phyloP scores from a whole-genome alignment of 2,797 vertebrate species.

The Gambusia yucatana region DNA sequence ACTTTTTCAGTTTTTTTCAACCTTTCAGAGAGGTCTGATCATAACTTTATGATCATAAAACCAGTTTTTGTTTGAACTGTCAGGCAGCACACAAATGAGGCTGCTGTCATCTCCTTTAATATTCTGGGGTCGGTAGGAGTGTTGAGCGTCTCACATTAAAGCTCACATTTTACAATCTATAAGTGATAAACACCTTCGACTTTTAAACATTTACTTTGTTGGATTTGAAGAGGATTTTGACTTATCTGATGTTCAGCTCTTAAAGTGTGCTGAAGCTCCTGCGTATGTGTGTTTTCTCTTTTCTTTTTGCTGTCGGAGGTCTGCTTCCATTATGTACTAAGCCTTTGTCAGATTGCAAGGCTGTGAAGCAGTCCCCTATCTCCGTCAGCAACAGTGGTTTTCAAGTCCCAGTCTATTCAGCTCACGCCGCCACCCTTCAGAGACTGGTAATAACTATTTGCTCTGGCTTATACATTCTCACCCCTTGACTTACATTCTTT shows the following conservation, averaged over 20 bases:
- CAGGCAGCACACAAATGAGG: not conserved
- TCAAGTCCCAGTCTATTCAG: slow-evolving; percentile 76
- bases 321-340: slow-evolving; percentile 73
- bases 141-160: slow-evolving; percentile 23
- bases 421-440: slow-evolving; percentile 73
- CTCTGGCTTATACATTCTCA: slow-evolving; percentile 78
- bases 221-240: slow-evolving; percentile 48
- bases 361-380: slow-evolving; percentile 67
- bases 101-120: slow-evolving; percentile 1
- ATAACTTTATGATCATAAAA: not conserved
- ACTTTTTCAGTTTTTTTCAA: not conserved
- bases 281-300: slow-evolving; percentile 12
- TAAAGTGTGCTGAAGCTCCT: slow-evolving; percentile 37
- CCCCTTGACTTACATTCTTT: slow-evolving; percentile 41
- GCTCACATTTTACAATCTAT: slow-evolving; percentile 40
- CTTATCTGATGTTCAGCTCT: slow-evolving; percentile 59
- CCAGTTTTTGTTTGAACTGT: not conserved
- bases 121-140: not conserved
- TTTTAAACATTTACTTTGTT: slow-evolving; percentile 54
- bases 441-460: slow-evolving; percentile 82
- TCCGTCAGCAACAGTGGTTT: slow-evolving; percentile 59
- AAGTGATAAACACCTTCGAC: slow-evolving; percentile 43
- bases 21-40: not conserved
- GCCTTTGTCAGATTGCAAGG: slow-evolving; percentile 72
- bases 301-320: slow-evolving; percentile 44